Evolutionary conservation across 37 sponge, comb jelly and placozoan genomes (phyloP).

Genomic region (Axinella damicornis): DNA sequence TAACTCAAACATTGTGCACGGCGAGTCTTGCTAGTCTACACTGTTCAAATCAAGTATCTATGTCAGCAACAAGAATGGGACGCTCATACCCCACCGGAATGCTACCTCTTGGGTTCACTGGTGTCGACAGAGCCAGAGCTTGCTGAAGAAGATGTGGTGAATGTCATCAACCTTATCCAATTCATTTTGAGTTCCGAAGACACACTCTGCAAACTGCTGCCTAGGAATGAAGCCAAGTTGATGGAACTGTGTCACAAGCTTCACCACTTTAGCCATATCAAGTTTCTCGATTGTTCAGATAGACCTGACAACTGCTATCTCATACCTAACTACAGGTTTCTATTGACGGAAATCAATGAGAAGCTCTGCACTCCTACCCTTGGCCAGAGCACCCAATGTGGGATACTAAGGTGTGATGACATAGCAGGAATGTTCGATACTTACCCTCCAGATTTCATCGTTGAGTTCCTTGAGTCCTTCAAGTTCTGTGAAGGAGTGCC

Average conservation of each 20-base stretch:
- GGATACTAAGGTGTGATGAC: background rate
- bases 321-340: background rate
- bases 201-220: background rate
- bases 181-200: background rate
- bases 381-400: background rate
- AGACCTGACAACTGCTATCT: background rate
- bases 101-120: constrained; percentile 12
- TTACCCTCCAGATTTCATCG: constrained; percentile 7
- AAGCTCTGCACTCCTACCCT: background rate
- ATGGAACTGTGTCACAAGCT: constrained; percentile 1
- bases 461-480: constrained; percentile 13
- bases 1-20: too few species aligned
- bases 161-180: background rate
- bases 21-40: too few species aligned
- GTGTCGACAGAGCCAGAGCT: constrained; percentile 1
- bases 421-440: background rate
- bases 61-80: background rate
- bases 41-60: too few species aligned
- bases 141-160: background rate
- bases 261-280: background rate
- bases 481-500: constrained; percentile 16
- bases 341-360: background rate
- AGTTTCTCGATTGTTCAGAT: background rate
- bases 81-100: background rate
- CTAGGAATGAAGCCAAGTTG: background rate